A percentile compares a stretch with the other conserved stretches of the same genome.
Evolutionary conservation across 2,888 invertebrate genomes (phyloP).

Genomic region (Margaritifera margaritifera): DNA sequence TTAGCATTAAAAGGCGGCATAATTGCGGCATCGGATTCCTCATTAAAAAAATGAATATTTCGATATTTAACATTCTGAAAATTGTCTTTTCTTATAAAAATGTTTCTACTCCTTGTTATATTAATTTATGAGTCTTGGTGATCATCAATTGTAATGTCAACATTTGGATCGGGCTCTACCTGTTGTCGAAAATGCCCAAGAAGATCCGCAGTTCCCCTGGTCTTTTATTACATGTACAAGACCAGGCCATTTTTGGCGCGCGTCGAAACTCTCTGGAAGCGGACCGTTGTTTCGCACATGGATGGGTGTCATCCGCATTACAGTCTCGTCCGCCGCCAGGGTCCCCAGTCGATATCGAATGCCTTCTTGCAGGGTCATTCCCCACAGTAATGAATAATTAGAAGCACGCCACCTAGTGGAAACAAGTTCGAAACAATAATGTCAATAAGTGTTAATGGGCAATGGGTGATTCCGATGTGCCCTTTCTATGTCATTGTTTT

Average conservation of each 20-base stretch:
- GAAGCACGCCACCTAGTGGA: constrained; percentile 82
- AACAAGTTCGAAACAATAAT: neutral
- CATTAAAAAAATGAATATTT: too few species aligned
- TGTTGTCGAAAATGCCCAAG: constrained; percentile 93
- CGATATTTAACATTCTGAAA: too few species aligned
- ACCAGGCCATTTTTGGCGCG: constrained; percentile 83
- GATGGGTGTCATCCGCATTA: constrained; percentile 64
- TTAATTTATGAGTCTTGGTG: too few species aligned
- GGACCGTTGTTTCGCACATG: constrained; percentile 43
- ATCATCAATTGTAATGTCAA: neutral
- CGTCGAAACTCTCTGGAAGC: constrained; percentile 83
- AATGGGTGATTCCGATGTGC: too few species aligned
- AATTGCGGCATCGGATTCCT: too few species aligned
- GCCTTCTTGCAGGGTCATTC: constrained; percentile 86
- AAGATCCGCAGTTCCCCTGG: constrained; percentile 86
- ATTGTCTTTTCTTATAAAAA: too few species aligned
- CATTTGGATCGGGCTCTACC: constrained; percentile 48
- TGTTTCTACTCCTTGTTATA: too few species aligned
- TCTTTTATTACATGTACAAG: constrained; percentile 80
- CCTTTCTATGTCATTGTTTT: too few species aligned
- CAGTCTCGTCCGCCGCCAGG: constrained; percentile 75
- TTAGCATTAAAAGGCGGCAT: too few species aligned
- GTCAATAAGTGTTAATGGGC: neutral
- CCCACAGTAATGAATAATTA: constrained; percentile 89
- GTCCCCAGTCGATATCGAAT: constrained; percentile 84